A percentile compares a stretch with the other conserved stretches of the same genome.
Conservation (phyloP, 2,797 vertebrate species). For the Carcharodon carcharias region DNA sequence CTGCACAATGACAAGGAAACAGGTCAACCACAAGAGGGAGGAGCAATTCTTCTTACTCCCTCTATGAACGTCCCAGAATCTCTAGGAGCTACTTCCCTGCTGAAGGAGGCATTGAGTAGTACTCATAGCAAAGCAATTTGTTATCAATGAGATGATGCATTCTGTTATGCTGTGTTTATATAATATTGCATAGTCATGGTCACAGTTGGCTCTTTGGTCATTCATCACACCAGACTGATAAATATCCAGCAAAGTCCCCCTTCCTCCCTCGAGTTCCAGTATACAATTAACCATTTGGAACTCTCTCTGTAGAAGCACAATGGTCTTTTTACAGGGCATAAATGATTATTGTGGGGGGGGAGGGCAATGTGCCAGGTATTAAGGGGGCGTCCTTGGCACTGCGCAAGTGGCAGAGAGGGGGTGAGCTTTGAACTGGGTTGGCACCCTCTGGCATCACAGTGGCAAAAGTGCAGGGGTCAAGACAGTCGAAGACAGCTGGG, state of each 20-base stretch:
- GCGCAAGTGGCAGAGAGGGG: too few species aligned
- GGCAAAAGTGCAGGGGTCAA: too few species aligned
- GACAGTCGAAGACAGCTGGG: too few species aligned
- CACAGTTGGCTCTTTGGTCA: not conserved
- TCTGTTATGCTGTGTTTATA: not conserved
- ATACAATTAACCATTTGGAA: not conserved
- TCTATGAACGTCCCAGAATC: not conserved
- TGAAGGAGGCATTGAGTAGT: not conserved
- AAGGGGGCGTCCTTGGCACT: too few species aligned
- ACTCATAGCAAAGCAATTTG: not conserved
- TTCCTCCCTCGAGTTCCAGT: not conserved
- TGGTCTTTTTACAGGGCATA: not conserved
- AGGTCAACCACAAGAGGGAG: slow-evolving; percentile 9
- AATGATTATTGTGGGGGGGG: too few species aligned
- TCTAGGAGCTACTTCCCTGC: not conserved
- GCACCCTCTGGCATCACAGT: too few species aligned
- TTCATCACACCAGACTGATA: not conserved
- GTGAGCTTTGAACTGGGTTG: too few species aligned
- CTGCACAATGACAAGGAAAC: not conserved
- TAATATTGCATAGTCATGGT: not conserved
- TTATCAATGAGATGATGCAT: not conserved
- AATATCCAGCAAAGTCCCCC: not conserved
- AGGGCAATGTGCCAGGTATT: too few species aligned
- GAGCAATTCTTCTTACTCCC: not conserved
- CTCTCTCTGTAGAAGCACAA: not conserved